Evolutionary conservation across 1,140 invertebrate species (phyloP), one percentile per base, ranked within the genome.

Genomic region (Cepaea nemoralis): DNA sequence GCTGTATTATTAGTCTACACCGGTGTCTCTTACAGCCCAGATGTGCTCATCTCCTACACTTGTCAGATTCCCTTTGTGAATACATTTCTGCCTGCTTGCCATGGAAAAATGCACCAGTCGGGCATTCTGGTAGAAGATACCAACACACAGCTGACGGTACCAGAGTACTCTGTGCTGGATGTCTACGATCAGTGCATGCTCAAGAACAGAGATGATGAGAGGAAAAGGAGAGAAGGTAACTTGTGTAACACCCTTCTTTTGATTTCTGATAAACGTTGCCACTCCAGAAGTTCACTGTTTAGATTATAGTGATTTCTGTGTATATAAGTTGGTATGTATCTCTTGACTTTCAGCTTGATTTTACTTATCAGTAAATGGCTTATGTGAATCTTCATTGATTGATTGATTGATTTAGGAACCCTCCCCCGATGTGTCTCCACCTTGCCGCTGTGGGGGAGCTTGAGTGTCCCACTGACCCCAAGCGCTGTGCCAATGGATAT

Each of bases 161-260:
- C 42, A 55, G 22, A 77, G 8, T 77, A 77, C 39, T 77, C 75
- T 10, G 67, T 71, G 16, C 42, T 55, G 0, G 67, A 80, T 33
- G 27, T 39, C 39, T 80, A 63, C 66, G 55, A 50, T 35, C 31
- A 69, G 16, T 55, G 77, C 31, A 70, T 80, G 77, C 24, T 80
- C 42, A 48, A 71, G 69, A 71, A 70, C 50, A 33, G 50, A 14
- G 45, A 69, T 0, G 77, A 80, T n/a, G 66, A 80, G 37, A 35
- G 1, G 22, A 71, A 12, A 42, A 48, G 37, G 48, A 14, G 19
- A 50, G 27, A 70, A 71, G 77, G 77, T 80, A 79, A 37, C 24
- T 39, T 35, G n/a, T 35, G 12, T 42, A 31, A 74, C 5, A n/a
- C n/a, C n/a, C n/a, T 42, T 22, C 3, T 42, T 14, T 74, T 74